Percentiles rank a stretch among this genome's conserved stretches.
phyloP scores from a whole-genome alignment of 2,888 invertebrate genomes.

The Dicyrtoma fusca region DNA sequence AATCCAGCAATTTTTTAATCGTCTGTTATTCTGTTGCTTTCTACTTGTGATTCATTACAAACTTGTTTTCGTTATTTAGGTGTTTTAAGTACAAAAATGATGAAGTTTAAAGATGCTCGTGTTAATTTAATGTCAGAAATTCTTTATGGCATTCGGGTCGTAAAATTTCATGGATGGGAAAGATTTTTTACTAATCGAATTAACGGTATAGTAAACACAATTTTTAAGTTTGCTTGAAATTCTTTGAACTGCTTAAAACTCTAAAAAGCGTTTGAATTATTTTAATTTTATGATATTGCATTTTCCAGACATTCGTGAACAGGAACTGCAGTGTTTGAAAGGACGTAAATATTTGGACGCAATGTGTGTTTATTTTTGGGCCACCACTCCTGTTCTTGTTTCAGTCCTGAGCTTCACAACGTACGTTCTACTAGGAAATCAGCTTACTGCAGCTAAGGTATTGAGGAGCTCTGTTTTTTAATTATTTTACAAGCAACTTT shows the following conservation, averaged over 20 bases:
- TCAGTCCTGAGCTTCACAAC: conserved; percentile 80
- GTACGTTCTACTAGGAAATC: conserved; percentile 75
- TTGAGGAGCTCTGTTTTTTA: no score
- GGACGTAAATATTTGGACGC: conserved; percentile 95
- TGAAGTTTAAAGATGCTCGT: conserved; percentile 87
- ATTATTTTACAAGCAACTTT: no score
- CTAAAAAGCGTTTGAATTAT: no score
- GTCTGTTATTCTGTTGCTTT: neutral
- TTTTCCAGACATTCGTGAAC: conserved; percentile 66
- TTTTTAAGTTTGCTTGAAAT: neutral
- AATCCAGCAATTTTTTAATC: conserved; percentile 1
- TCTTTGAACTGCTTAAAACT: no score
- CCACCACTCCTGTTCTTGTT: conserved; percentile 91
- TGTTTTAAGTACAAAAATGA: conserved; percentile 75
- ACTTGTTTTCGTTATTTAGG: conserved; percentile 22
- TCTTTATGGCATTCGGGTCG: conserved; percentile 81
- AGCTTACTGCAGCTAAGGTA: conserved; percentile 83
- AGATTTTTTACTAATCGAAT: conserved; percentile 47
- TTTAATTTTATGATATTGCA: neutral
- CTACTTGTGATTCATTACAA: neutral
- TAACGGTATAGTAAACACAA: conserved; percentile 46
- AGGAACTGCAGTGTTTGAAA: conserved; percentile 77
- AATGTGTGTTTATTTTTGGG: conserved; percentile 97
- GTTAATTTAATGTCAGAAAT: conserved; percentile 86
- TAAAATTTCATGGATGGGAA: conserved; percentile 95